These are phyloP conservation scores for Hyperoplus immaculatus DNA, from an alignment of 2,797 vertebrate genomes.

Conservation along the genomic window DNA sequence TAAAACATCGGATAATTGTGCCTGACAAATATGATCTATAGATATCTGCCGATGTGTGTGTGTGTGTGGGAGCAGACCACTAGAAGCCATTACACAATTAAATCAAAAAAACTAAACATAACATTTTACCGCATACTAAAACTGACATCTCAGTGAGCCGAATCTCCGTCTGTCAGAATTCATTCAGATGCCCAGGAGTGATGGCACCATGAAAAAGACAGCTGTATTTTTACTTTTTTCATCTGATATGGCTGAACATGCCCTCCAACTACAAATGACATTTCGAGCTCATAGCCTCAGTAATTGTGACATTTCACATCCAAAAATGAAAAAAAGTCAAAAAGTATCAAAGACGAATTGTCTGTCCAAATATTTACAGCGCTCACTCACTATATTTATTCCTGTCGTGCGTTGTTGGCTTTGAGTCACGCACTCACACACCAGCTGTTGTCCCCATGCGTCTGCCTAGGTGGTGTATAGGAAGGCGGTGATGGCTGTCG, in stretches of 20 bases:
- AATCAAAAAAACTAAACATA: conserved; percentile 3
- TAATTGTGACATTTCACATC: conserved; percentile 58
- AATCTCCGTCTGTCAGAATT: conserved; percentile 46
- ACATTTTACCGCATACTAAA: conserved; percentile 35
- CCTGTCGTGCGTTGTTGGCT: neutral
- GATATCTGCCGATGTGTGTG: neutral
- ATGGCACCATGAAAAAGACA: conserved; percentile 50
- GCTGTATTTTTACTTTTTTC: conserved; percentile 58
- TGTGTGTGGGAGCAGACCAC: conserved; percentile 13
- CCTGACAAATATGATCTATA: conserved; percentile 37
- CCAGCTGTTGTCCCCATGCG: conserved; percentile 1
- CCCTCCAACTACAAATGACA: conserved; percentile 64
- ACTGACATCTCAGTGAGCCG: conserved; percentile 36
- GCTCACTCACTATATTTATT: conserved; percentile 27
- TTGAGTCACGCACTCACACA: conserved; percentile 14
- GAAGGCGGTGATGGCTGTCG: conserved; percentile 96
- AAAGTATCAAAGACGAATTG: conserved; percentile 14
- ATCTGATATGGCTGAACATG: conserved; percentile 51
- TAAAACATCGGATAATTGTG: conserved; percentile 33
- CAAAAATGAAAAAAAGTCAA: conserved; percentile 16
- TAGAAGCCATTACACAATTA: conserved; percentile 20
- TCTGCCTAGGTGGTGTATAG: conserved; percentile 93
- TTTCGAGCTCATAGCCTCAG: conserved; percentile 47
- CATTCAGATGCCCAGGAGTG: conserved; percentile 37
- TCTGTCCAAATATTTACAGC: conserved; percentile 53